These are phyloP conservation scores for Berghia stephanieae DNA, from an alignment of 1,140 invertebrate species.

Conservation along the genomic window DNA sequence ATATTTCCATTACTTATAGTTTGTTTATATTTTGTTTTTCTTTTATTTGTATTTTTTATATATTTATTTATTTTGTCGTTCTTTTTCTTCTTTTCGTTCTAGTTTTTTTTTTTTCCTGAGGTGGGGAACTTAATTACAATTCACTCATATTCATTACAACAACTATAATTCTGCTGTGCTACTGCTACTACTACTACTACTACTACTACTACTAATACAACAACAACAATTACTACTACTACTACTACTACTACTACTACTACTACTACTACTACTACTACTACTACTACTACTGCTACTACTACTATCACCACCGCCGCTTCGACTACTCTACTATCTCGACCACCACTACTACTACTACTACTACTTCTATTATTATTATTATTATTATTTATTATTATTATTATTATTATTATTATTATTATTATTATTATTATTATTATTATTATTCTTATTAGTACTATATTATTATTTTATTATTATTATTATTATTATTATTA, in stretches of 20 bases:
- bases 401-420: background rate
- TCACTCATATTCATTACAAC: background rate
- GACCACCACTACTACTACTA: background rate
- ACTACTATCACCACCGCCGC: background rate
- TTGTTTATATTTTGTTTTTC: no score
- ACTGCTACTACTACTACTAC: background rate
- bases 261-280: background rate
- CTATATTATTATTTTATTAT: background rate
- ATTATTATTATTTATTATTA: no score
- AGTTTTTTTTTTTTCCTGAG: background rate
- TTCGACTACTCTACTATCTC: no score
- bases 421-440: background rate
- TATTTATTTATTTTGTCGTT: no score
- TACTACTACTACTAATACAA: background rate
- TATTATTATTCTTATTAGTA: background rate
- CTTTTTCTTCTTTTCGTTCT: no score
- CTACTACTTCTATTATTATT: background rate
- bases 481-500: background rate
- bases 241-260: background rate
- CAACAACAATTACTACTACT: background rate
- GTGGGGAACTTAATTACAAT: background rate
- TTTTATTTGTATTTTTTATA: no score
- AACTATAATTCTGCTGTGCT: background rate
- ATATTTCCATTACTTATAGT: no score
- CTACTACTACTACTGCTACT: constrained; percentile 5